Base-by-base conservation (phyloP, 2,113 vertebrate species). In the Mastomys coucha region DNA sequence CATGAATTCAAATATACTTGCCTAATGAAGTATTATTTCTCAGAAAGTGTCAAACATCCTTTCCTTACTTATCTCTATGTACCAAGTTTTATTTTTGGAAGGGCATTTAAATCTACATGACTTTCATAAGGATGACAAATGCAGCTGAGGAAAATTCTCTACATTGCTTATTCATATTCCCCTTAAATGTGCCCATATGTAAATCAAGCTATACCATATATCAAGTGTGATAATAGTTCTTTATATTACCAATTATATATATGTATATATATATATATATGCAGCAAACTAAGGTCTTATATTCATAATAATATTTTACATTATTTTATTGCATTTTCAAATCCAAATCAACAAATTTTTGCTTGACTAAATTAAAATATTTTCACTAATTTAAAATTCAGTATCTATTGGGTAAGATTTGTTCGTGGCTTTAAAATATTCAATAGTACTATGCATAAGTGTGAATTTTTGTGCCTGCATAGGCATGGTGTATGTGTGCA, bases 41-140 rank as follows among this genome's bases (percentile, higher is more conserved):
- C 58, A 63, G 22, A 42, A 26, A 93, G 24, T 89, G 51, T 22
- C 39, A 92, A 45, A 17, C 49, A 70, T 70, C 73, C 7, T 94
- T 91, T 89, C 8, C 19, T 89, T 95, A 17, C 8, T 85, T 89
- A 39, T 81, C 56, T 89, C 69, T 80, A 16, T 95, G 56, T 85
- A 89, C 17, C 89, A 88, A 95, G 60, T 93, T 42, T 91, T 85
- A 31, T 96, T 91, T 95, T 19, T 65, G 53, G 63, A 93, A n/a
- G 53, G 26, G 78, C 45, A 73, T n/a, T 42, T 49, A 88, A 77
- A 84, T 72, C 42, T 93, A 36, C 73, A 76, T 89, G 39, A 42
- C 75, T 85, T 95, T 85, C 36, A 80, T 81, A 89, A 70, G 60
- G 39, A 75, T 69, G 67, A 28, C 10, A 86, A 93, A 75, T 63